Evolutionary conservation across 2,113 vertebrate species (phyloP).

Genomic region (Pelusios castaneus): DNA sequence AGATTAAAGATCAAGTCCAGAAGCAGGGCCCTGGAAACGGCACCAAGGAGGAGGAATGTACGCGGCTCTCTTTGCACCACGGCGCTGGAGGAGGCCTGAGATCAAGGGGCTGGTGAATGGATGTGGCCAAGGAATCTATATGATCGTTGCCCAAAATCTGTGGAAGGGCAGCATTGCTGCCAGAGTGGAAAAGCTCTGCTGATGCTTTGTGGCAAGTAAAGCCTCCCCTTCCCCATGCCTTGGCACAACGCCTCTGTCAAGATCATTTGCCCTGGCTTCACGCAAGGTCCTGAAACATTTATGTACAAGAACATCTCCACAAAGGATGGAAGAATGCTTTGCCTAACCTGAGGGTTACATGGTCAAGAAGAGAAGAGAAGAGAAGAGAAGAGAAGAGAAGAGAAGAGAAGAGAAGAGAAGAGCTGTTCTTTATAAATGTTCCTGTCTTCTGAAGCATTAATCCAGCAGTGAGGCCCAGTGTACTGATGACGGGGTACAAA

Average conservation of each 20-base stretch:
- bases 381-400: background rate
- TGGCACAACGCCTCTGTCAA: background rate
- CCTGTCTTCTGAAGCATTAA: background rate
- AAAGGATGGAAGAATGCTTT: background rate
- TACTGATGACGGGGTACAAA: background rate
- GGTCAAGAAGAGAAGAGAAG: background rate
- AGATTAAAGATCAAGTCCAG: background rate
- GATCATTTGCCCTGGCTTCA: background rate
- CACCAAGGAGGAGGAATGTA: background rate
- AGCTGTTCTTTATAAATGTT: background rate
- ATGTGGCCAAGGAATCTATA: background rate
- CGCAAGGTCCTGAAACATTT: background rate
- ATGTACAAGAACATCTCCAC: background rate
- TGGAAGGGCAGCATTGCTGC: background rate
- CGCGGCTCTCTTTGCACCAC: background rate
- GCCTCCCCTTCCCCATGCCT: background rate
- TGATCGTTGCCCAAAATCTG: background rate
- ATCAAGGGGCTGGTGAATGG: accelerated
- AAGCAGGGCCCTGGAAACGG: background rate
- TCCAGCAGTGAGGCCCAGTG: background rate
- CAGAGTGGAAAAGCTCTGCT: background rate
- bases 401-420: background rate
- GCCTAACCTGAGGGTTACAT: background rate
- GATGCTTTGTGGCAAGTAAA: background rate
- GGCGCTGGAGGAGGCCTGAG: accelerated